Evolutionary conservation across 2,113 vertebrate genomes (phyloP).

Genomic region (Gila orcuttii): DNA sequence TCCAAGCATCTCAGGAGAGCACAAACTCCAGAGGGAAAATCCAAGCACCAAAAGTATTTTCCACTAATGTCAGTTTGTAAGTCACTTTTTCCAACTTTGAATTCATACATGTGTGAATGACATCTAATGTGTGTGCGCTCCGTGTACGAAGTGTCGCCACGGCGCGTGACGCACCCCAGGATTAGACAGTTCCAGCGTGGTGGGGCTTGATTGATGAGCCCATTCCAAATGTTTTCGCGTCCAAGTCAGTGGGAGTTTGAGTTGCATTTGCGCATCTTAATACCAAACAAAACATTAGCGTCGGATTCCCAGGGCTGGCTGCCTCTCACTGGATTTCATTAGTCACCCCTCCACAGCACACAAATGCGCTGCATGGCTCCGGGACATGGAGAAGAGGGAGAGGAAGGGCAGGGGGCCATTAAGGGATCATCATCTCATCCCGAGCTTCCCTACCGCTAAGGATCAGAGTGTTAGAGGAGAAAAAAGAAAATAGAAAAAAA

Average conservation of each 20-base stretch:
- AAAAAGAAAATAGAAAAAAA: background rate
- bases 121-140: constrained; percentile 41
- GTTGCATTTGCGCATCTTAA: constrained; percentile 75
- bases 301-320: constrained; percentile 60
- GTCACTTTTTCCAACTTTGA: constrained; percentile 48
- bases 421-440: constrained; percentile 60
- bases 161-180: constrained; percentile 59
- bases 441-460: constrained; percentile 52
- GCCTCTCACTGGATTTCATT: constrained; percentile 71
- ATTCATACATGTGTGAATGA: constrained; percentile 43
- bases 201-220: constrained; percentile 77
- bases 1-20: background rate
- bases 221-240: constrained; percentile 76
- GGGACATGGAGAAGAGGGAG: constrained; percentile 50
- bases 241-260: constrained; percentile 78
- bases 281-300: constrained; percentile 76
- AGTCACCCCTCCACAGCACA: constrained; percentile 67
- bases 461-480: constrained; percentile 31
- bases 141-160: constrained; percentile 34
- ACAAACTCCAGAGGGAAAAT: background rate
- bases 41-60: background rate
- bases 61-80: constrained; percentile 31
- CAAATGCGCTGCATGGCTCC: constrained; percentile 65
- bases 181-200: constrained; percentile 71
- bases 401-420: constrained; percentile 61